These are phyloP conservation scores for Hipparchia sbordonii DNA, from an alignment of 2,888 invertebrate genomes.

Conservation along the genomic window DNA sequence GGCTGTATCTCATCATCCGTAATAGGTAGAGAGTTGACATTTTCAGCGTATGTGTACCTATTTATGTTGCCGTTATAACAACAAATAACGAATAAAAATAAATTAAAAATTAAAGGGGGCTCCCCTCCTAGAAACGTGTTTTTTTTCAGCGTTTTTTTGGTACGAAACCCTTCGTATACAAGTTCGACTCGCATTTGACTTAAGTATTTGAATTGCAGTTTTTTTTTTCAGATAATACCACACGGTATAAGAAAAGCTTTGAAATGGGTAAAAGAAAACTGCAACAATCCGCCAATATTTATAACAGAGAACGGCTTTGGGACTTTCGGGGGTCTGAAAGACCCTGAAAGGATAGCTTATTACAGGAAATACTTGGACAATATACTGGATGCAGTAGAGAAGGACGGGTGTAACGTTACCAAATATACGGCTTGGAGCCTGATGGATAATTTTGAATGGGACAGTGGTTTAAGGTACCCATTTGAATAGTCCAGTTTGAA, in stretches of 20 bases:
- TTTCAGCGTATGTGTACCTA: too few species aligned
- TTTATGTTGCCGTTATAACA: too few species aligned
- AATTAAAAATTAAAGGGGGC: too few species aligned
- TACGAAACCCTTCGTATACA: too few species aligned
- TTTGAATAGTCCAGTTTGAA: too few species aligned
- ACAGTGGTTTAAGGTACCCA: conserved; percentile 49
- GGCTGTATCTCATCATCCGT: too few species aligned
- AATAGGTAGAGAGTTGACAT: too few species aligned
- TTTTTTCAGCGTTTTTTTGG: too few species aligned
- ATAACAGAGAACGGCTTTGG: conserved; percentile 85
- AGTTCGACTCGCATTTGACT: too few species aligned
- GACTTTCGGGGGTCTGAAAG: conserved; percentile 60
- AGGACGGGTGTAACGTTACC: conserved; percentile 58
- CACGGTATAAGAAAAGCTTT: conserved; percentile 73
- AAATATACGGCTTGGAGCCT: conserved; percentile 68
- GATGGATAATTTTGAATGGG: conserved; percentile 74
- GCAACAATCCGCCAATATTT: conserved; percentile 78
- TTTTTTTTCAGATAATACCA: conserved; percentile 38
- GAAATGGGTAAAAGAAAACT: conserved; percentile 81
- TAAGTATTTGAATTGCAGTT: too few species aligned
- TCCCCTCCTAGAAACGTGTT: too few species aligned
- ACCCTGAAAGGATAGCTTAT: conserved; percentile 68
- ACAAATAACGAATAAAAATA: too few species aligned
- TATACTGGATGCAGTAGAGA: conserved; percentile 57
- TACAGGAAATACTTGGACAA: conserved; percentile 56